Base-by-base conservation (phyloP, 2,113 vertebrate genomes). In the Eonycteris spelaea region DNA sequence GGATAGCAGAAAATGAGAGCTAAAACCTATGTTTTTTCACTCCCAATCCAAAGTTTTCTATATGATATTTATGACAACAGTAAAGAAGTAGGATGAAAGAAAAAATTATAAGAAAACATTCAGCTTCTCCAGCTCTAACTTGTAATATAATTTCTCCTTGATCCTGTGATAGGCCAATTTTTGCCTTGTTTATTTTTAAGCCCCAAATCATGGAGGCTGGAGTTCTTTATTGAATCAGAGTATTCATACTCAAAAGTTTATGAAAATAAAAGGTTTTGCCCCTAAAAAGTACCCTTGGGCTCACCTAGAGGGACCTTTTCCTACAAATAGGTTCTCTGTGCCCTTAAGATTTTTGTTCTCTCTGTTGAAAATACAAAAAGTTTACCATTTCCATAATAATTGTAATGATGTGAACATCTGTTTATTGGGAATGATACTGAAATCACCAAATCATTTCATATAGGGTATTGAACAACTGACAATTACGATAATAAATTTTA, bases 371-470 rank as follows among this genome's bases (percentile, higher is more conserved):
- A 48, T 65, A 11, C 71, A 91, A 97, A 90, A 94, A 88, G 43
- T 55, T 74, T 92, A 75, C 59, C 6, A 4, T 95, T 97, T 92
- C 77, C 77, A 95, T 71, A 95, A 10, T 86, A 55, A 90, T 88
- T 97, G 43, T 95, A 90, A 87, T 88, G 70, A 96, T 96, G 70
- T 92, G 59, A 88, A 82, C n/a, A 84, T 92, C 68, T 95, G 43
- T 68, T 68, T 19, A 12, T 67, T 90, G 90, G 75, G 84, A 95
- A 84, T 86, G 59, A 95, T 43, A 80, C 55, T 91, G 53, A 94
- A 97, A 96, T 94, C 63, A 86, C 45, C 63, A 94, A 85, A 82
- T 95, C 57, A 87, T 87, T 97, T 97, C 84, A 71, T 63, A 63
- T 77, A 87, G 70, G 65, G 59, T 89, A 45, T 71, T 95, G 63